Conservation (phyloP, 2,113 vertebrate genomes). For the Phrynosoma blainvillii region DNA sequence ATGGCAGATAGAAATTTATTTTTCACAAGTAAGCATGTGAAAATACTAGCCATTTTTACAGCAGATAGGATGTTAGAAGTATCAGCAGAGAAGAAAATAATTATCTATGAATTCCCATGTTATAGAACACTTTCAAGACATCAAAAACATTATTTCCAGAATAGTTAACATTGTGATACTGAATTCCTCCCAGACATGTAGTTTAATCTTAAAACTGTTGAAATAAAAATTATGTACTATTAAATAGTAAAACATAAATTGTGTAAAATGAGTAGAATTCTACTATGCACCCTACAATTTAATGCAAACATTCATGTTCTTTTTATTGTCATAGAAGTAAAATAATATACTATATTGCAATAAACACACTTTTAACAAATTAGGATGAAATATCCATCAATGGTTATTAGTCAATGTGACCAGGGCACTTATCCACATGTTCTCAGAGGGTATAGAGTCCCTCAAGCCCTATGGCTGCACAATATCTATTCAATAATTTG, state of each 20-base stretch:
- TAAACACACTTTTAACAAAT: not conserved
- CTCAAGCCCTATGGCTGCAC: not conserved
- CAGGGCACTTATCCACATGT: slow-evolving; percentile 1
- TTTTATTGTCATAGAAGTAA: not conserved
- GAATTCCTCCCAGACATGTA: not conserved
- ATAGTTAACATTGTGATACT: not conserved
- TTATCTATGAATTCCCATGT: not conserved
- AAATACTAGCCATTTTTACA: not conserved
- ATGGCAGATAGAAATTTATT: not conserved
- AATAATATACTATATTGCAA: not conserved
- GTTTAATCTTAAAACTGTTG: not conserved
- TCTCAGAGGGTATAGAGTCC: not conserved
- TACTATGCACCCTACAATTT: not conserved
- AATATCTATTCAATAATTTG: not conserved
- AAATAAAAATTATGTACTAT: not conserved
- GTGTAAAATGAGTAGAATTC: not conserved
- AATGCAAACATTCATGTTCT: not conserved
- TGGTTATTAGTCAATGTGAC: not conserved
- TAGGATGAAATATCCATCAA: not conserved
- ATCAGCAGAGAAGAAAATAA: not conserved
- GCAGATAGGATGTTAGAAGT: not conserved
- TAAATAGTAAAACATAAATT: not conserved
- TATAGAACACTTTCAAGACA: not conserved
- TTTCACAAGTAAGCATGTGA: not conserved
- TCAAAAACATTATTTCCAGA: not conserved